Evolutionary conservation across 2,113 vertebrate genomes (phyloP), one percentile per base, ranked within the genome.

Genomic region (Elachura formosa): DNA sequence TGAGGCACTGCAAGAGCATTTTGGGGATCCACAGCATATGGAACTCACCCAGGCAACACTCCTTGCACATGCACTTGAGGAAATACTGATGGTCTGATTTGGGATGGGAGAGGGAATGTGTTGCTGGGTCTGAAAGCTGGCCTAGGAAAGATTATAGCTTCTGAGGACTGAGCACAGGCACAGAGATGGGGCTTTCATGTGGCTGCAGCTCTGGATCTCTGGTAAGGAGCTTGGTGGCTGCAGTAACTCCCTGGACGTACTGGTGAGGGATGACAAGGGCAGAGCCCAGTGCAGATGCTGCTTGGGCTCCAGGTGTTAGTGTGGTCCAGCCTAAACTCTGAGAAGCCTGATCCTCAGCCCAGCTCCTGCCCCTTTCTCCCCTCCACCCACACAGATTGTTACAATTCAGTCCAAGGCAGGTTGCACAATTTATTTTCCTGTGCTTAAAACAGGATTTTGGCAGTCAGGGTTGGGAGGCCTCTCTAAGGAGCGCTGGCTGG

Each of bases 391-490:
- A 13, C 6, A 1, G 84, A 80, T 43, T 23, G 59, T 36, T 84
- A 34, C 19, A 24, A 33, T 67, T 55, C 68, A 26, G 76, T 21
- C 89, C 38, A 38, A 87, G 73, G 89, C 86, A 96, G 91, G 94
- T 94, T 95, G 94, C 91, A 95, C 94, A 89, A 92, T 95, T 96
- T 93, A 93, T 84, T 96, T 95, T 95, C 66, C 84, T 84, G 66
- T 84, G 46, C 93, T 97, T 89, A 81, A 48, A 81, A 73, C 66
- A 61, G 80, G 86, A 75, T 84, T 97, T 97, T 96, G 91, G 96
- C 93, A 96, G 94, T 25, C 85, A 58, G 86, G 90, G 90, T 69
- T 0, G 36, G 79, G 96, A 96, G 96, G 96, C 95, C 94, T 95
- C 93, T 95, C 91, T 43, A 84, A 95, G 93, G 94, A 93, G 69